phyloP scores from a whole-genome alignment of 1,140 invertebrate species.

The Drosophila sp. region DNA sequence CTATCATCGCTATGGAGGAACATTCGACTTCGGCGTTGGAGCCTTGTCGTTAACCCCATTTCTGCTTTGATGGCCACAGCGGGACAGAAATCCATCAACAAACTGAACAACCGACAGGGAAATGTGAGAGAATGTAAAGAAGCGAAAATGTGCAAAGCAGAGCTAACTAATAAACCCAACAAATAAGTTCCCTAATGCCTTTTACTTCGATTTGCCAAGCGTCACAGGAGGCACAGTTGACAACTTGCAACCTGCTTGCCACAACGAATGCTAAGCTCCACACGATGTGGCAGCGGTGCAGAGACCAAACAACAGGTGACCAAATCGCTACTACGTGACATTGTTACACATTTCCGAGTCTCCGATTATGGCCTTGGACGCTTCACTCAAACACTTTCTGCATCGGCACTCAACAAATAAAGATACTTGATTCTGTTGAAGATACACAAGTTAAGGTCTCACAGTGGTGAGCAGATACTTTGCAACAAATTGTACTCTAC shows the following conservation, averaged over 20 bases:
- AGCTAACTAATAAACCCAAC: constrained; percentile 35
- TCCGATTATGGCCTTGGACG: constrained; percentile 13
- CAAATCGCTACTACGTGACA: constrained; percentile 47
- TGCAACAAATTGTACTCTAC: too few relatives aligned
- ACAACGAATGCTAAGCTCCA: constrained; percentile 6
- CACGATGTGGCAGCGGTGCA: constrained; percentile 9
- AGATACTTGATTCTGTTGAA: neutral
- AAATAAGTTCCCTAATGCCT: constrained; percentile 16
- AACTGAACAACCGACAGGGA: constrained; percentile 5
- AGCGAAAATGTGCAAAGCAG: neutral
- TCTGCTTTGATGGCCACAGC: constrained; percentile 53
- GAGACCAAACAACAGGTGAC: constrained; percentile 34
- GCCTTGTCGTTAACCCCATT: constrained; percentile 64
- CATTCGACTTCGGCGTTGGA: constrained; percentile 61
- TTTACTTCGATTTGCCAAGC: constrained; percentile 23
- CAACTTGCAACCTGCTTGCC: neutral
- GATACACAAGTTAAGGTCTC: neutral
- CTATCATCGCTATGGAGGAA: constrained; percentile 55
- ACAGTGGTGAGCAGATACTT: neutral
- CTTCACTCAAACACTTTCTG: constrained; percentile 2
- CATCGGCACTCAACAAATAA: neutral
- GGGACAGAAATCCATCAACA: constrained; percentile 16
- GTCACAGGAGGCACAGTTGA: neutral
- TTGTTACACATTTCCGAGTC: constrained; percentile 25
- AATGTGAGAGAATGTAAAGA: constrained; percentile 21